Evolutionary conservation across 2,113 vertebrate species (phyloP), one percentile per base, ranked within the genome.

Genomic region (Octodon degus): DNA sequence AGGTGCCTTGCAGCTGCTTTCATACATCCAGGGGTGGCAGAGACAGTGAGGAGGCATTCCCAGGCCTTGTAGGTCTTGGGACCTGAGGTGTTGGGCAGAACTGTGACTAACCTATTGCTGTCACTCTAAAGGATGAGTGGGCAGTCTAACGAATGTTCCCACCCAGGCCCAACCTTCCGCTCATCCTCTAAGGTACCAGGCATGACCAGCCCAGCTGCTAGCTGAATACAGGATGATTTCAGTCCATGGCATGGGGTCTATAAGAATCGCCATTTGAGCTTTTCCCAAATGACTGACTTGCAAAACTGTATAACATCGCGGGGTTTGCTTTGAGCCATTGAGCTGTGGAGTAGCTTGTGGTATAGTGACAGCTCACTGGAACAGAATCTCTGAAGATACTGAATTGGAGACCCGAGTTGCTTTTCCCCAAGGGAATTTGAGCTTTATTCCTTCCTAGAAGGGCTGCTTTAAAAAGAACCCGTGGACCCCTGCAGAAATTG

Each of bases 401-500:
- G 84, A 91, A 63, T 77, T 84, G n/a, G 80, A 84, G 63, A 22
- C 30, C 16, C 80, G 5, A 16, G 19, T 43, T 92, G 17, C 37
- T 87, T 77, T 47, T 86, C 16, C 58, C 30, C 32, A n/a, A 40
- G 62, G 76, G 17, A 47, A 74, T 17, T 82, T 72, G 24, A 79
- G 68, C n/a, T 93, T 94, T 58, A 47, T 81, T 82, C 63, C 80
- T 95, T 86, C 76, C 77, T 72, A 67, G 85, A 96, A 96, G 40
- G 95, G 90, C 5, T 47, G 93, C 96, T 95, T 97, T 93, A 87
- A 95, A 79, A 92, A 77, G 95, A 90, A 95, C 96, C 93, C 43
- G 92, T 97, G 91, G 97, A 91, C 84, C 86, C 86, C 70, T 0
- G 80, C n/a, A 86, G 93, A 97, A 90, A 63, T 92, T 74, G 87